These are phyloP conservation scores for Tiliacea aurago DNA, from an alignment of 2,888 invertebrate species.

Conservation along the genomic window DNA sequence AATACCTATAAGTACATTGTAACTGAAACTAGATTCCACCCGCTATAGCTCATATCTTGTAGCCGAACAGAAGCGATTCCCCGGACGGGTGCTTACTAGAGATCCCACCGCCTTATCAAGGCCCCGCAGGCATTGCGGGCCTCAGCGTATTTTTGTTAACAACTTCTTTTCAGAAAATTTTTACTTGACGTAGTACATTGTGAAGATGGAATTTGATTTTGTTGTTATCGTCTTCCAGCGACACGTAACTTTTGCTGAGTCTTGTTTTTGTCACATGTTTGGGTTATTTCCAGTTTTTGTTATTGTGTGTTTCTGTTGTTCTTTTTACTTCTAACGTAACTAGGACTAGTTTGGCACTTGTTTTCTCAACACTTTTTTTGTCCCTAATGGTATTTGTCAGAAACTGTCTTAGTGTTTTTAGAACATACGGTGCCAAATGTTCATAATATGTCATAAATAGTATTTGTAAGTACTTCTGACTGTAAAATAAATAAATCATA, in stretches of 20 bases:
- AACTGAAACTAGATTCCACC: constrained; percentile 37
- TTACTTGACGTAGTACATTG: constrained; percentile 78
- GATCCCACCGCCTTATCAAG: constrained; percentile 84
- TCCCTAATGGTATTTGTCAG: constrained; percentile 21
- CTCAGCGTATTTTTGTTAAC: constrained; percentile 88
- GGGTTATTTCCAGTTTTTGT: constrained; percentile 40
- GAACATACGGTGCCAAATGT: not conserved
- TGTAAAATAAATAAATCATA: too few relatives aligned
- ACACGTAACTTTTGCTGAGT: constrained; percentile 55
- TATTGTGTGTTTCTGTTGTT: constrained; percentile 29
- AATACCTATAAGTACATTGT: constrained; percentile 21
- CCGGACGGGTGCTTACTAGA: constrained; percentile 79
- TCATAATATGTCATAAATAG: not conserved
- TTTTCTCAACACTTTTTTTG: constrained; percentile 31
- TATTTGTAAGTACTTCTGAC: not conserved
- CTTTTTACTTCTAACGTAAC: constrained; percentile 25
- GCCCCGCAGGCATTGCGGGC: constrained; percentile 82
- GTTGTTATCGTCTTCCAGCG: constrained; percentile 68
- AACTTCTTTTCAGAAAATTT: constrained; percentile 87
- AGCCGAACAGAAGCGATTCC: constrained; percentile 66
- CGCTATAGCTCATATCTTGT: constrained; percentile 69
- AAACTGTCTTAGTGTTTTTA: constrained; percentile 1
- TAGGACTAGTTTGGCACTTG: constrained; percentile 33
- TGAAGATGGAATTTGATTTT: constrained; percentile 80
- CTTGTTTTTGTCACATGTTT: constrained; percentile 56